phyloP scores from a whole-genome alignment of 2,113 vertebrate species.

The Boulengerochromis microlepis region DNA sequence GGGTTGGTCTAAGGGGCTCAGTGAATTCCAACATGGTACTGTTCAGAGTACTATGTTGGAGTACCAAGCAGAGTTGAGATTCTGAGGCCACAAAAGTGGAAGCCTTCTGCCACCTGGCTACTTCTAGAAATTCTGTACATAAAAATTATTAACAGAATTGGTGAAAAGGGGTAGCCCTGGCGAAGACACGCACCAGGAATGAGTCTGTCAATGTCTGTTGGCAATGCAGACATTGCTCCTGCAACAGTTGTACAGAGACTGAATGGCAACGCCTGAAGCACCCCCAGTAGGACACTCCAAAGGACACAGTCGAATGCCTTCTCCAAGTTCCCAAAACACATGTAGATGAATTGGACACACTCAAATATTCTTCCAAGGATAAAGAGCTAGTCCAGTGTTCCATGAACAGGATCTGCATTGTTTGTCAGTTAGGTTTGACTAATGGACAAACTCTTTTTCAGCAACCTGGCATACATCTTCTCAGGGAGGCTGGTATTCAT shows the following conservation, averaged over 20 bases:
- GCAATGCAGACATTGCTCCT: neutral
- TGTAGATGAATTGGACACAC: neutral
- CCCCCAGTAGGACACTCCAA: neutral
- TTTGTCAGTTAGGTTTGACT: neutral
- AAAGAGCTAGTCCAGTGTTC: neutral
- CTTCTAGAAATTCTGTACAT: neutral
- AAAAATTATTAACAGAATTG: neutral
- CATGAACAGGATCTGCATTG: neutral
- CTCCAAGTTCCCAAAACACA: neutral
- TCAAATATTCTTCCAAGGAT: neutral
- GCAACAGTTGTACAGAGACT: neutral
- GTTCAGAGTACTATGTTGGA: neutral
- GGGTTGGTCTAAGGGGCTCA: neutral
- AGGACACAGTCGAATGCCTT: neutral
- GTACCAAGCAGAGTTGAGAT: neutral
- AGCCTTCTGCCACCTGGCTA: neutral
- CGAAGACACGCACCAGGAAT: neutral
- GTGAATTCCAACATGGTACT: neutral
- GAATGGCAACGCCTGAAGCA: neutral
- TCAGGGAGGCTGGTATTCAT: neutral
- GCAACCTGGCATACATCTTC: neutral
- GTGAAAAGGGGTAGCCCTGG: neutral
- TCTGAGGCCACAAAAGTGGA: neutral
- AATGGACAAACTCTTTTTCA: neutral
- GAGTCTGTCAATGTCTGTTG: neutral